These are phyloP conservation scores for Caenorhabditis sp. DNA, from an alignment of 2,888 invertebrate genomes.

Conservation along the genomic window DNA sequence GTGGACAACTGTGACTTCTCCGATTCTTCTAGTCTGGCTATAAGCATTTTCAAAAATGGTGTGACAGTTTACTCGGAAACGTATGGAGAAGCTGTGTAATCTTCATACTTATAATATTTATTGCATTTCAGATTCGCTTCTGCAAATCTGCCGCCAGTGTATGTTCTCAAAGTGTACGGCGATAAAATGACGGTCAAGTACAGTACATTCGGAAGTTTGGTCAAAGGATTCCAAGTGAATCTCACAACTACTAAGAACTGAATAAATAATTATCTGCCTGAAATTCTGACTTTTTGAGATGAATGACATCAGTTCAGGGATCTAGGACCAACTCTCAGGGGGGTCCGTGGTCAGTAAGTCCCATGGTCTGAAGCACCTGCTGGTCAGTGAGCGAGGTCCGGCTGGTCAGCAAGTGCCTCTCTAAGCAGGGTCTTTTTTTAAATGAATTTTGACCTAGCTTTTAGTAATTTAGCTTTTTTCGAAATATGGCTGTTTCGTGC, in stretches of 20 bases:
- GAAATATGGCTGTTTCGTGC: too few species aligned
- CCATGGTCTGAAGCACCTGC: too few species aligned
- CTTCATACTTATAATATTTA: too few species aligned
- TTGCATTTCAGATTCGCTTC: slow-evolving; percentile 4
- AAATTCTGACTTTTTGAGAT: background rate
- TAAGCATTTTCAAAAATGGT: background rate
- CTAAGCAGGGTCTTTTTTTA: too few species aligned
- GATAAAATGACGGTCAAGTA: slow-evolving; percentile 7
- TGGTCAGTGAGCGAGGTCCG: too few species aligned
- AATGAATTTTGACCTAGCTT: too few species aligned
- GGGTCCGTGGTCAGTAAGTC: too few species aligned
- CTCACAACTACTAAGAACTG: slow-evolving; percentile 1
- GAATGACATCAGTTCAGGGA: background rate
- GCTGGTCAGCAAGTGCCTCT: too few species aligned
- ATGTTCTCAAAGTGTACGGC: background rate
- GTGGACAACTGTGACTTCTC: background rate
- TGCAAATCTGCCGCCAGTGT: background rate
- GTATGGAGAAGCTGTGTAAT: background rate
- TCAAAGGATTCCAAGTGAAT: slow-evolving; percentile 3
- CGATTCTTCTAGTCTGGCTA: background rate
- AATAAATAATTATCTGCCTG: background rate
- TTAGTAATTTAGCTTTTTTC: too few species aligned
- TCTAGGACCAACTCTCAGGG: too few species aligned
- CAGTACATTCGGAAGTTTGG: background rate
- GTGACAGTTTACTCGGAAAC: background rate